Conservation (phyloP, 2,888 invertebrate genomes). For the Phengaris arion region DNA sequence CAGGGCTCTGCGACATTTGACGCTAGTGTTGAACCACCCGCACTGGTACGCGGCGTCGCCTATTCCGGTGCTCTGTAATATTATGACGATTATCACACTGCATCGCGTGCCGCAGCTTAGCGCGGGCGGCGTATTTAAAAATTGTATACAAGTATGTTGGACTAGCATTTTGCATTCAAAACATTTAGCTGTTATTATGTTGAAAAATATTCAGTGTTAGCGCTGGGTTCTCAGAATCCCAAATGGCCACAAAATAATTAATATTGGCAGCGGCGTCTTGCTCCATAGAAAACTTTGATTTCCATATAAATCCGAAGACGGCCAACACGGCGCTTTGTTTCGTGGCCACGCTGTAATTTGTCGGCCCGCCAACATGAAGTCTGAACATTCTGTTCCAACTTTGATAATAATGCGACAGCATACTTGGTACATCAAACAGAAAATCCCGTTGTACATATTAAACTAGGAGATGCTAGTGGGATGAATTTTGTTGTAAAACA, state of each 20-base stretch:
- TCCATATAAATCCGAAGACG: background rate
- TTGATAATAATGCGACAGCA: conserved; percentile 19
- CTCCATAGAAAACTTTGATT: background rate
- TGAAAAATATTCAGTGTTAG: too few species aligned
- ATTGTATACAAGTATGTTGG: background rate
- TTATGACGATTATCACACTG: background rate
- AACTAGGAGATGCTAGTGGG: background rate
- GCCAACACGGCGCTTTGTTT: background rate
- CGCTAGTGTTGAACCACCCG: conserved; percentile 57
- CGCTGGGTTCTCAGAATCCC: too few species aligned
- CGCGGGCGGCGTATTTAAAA: background rate
- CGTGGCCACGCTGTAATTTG: background rate
- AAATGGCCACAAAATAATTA: background rate
- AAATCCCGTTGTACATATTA: background rate
- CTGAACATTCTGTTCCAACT: background rate
- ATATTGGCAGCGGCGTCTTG: background rate
- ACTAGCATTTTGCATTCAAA: too few species aligned
- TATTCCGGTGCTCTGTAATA: conserved; percentile 57
- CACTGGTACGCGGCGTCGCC: conserved; percentile 63
- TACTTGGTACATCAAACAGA: conserved; percentile 6
- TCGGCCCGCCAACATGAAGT: background rate
- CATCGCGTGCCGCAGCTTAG: background rate
- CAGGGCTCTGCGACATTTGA: conserved; percentile 53
- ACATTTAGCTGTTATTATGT: too few species aligned
- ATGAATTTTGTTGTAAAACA: background rate